Percentiles rank a stretch among this genome's conserved stretches.
Evolutionary conservation across 2,797 vertebrate species (phyloP).

Genomic region (Danio choprae): DNA sequence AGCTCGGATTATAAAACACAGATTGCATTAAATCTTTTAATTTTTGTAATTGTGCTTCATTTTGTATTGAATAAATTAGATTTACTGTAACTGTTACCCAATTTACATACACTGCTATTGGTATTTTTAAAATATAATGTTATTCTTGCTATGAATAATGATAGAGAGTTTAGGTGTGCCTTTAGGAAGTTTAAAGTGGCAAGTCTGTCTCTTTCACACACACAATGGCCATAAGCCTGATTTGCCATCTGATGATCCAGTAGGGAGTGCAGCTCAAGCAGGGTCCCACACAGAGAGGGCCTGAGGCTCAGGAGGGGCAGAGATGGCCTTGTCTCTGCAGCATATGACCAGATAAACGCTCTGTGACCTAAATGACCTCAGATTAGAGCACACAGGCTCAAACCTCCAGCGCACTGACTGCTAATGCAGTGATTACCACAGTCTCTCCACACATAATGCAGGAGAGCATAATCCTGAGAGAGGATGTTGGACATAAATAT

Average conservation of each 20-base stretch:
- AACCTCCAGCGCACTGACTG: conserved; percentile 21
- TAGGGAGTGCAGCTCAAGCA: conserved; percentile 17
- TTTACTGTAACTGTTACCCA: background rate
- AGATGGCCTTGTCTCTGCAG: conserved; percentile 17
- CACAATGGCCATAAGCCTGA: background rate
- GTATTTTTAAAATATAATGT: background rate
- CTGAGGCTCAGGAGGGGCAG: conserved; percentile 13
- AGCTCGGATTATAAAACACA: background rate
- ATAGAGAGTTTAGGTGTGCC: background rate
- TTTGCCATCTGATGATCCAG: conserved; percentile 38
- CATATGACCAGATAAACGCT: conserved; percentile 40
- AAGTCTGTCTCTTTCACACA: background rate
- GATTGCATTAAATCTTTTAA: background rate
- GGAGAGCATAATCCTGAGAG: background rate
- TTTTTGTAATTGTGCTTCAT: background rate
- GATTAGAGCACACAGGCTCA: conserved; percentile 28
- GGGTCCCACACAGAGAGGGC: conserved; percentile 25
- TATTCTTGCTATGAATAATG: no score
- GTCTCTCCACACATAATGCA: background rate
- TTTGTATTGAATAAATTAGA: background rate
- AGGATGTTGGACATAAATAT: no score
- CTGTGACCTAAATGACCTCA: conserved; percentile 38
- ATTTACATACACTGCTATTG: background rate
- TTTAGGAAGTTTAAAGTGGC: background rate
- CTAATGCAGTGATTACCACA: conserved; percentile 16